Percentiles rank a stretch among this genome's conserved stretches.
Conservation (phyloP, 2,888 invertebrate genomes). For the Drosophila pseudotalamancana region DNA sequence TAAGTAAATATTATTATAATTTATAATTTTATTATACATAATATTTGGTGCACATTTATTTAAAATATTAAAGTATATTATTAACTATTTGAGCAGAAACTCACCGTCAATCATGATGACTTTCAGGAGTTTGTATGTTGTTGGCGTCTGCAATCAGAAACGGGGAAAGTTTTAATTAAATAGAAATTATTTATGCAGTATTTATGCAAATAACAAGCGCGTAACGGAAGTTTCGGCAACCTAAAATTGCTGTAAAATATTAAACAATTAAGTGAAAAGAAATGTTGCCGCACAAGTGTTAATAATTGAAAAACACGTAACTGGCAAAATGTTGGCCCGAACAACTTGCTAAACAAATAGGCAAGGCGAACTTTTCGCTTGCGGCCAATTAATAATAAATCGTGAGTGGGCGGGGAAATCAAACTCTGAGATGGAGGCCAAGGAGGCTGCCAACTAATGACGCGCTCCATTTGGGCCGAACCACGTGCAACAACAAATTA, state of each 20-base stretch:
- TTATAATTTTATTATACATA: too few species aligned
- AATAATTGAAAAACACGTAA: slow-evolving; percentile 69
- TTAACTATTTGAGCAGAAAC: slow-evolving; percentile 9
- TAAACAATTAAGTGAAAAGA: slow-evolving; percentile 66
- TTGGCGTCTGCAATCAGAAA: slow-evolving; percentile 37
- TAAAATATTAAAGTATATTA: neutral
- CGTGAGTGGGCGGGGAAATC: slow-evolving; percentile 49
- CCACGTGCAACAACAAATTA: slow-evolving; percentile 78
- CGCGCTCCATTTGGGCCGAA: slow-evolving; percentile 55
- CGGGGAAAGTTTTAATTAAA: slow-evolving; percentile 67
- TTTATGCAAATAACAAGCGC: slow-evolving; percentile 51
- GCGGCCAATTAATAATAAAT: slow-evolving; percentile 75
- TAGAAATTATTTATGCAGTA: slow-evolving; percentile 64
- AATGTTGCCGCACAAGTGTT: slow-evolving; percentile 67
- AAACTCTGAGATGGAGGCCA: slow-evolving; percentile 19
- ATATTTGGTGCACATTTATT: neutral
- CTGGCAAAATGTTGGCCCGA: slow-evolving; percentile 17
- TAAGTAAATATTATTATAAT: too few species aligned
- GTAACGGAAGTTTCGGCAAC: slow-evolving; percentile 6
- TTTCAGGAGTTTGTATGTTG: neutral
- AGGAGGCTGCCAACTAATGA: slow-evolving; percentile 57
- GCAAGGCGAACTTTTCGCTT: slow-evolving; percentile 49
- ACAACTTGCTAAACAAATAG: slow-evolving; percentile 57
- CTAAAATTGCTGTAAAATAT: slow-evolving; percentile 58
- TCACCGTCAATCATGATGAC: slow-evolving; percentile 50